phyloP scores from a whole-genome alignment of 2,797 vertebrate species.

The Cyprinodon diabolis region DNA sequence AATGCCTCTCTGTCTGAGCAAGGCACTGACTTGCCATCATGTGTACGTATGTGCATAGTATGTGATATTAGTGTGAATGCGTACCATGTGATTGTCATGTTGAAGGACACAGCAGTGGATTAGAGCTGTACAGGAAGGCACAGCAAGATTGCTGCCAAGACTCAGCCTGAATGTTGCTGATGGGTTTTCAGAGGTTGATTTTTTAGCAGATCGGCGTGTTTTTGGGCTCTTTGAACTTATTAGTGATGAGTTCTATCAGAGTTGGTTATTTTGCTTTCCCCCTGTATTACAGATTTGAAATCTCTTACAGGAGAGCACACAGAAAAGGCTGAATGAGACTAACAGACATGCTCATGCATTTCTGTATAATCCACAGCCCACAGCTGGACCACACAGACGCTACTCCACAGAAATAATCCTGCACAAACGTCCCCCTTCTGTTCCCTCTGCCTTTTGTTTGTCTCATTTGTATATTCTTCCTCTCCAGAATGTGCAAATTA shows the following conservation, averaged over 20 bases:
- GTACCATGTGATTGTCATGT: conserved; percentile 64
- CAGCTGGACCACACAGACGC: conserved; percentile 71
- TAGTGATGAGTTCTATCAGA: conserved; percentile 10
- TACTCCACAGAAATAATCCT: conserved; percentile 67
- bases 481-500: conserved; percentile 9
- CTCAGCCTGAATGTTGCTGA: conserved; percentile 45
- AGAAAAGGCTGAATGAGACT: conserved; percentile 40
- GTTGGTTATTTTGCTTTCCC: conserved; percentile 4
- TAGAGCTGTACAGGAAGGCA: conserved; percentile 67
- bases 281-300: conserved; percentile 25
- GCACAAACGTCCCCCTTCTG: conserved; percentile 55
- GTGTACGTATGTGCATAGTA: conserved; percentile 38
- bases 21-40: conserved; percentile 54
- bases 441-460: conserved; percentile 34
- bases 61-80: conserved; percentile 46
- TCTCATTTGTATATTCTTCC: conserved; percentile 7
- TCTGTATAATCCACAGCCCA: conserved; percentile 69
- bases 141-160: conserved; percentile 60
- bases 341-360: conserved; percentile 53
- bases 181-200: conserved; percentile 20
- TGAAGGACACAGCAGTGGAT: conserved; percentile 67
- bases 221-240: conserved; percentile 5
- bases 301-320: conserved; percentile 16
- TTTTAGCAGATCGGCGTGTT: background rate
- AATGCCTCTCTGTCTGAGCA: conserved; percentile 33